Evolutionary conservation across 1,140 invertebrate genomes (phyloP).

Genomic region (Rhopalosiphum padi): DNA sequence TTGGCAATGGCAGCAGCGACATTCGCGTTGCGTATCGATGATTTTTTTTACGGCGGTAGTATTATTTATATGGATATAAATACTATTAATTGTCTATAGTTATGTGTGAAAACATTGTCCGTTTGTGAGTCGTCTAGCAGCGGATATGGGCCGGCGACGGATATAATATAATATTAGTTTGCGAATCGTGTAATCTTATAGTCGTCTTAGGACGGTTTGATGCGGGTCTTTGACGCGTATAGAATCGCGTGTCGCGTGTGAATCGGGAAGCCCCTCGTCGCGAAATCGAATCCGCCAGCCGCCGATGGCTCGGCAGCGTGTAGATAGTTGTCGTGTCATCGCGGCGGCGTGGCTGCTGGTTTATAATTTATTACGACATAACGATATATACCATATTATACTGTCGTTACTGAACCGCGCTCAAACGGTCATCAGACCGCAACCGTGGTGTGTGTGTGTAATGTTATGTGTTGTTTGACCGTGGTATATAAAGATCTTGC

Average conservation of each 20-base stretch:
- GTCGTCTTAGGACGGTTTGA: background rate
- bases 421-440: background rate
- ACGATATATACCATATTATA: background rate
- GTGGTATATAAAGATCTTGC: too few relatives aligned
- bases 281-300: background rate
- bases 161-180: background rate
- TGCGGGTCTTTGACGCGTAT: background rate
- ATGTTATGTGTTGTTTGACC: background rate
- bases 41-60: too few relatives aligned
- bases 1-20: too few relatives aligned
- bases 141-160: background rate
- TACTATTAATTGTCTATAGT: too few relatives aligned
- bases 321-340: constrained; percentile 1
- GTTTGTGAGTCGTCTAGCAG: background rate
- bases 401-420: background rate
- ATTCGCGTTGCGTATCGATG: too few relatives aligned
- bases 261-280: background rate
- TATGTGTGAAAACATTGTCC: too few relatives aligned
- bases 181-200: background rate
- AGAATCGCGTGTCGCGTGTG: constrained; percentile 10
- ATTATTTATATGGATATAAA: too few relatives aligned
- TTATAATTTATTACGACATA: constrained; percentile 10
- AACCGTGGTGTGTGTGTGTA: background rate
- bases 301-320: background rate
- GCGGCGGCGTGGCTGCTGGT: background rate